Evolutionary conservation across 92 coral and sea anemone genomes (phyloP), one percentile per base, ranked within the genome.

Genomic region (Pocillopora meandrina): DNA sequence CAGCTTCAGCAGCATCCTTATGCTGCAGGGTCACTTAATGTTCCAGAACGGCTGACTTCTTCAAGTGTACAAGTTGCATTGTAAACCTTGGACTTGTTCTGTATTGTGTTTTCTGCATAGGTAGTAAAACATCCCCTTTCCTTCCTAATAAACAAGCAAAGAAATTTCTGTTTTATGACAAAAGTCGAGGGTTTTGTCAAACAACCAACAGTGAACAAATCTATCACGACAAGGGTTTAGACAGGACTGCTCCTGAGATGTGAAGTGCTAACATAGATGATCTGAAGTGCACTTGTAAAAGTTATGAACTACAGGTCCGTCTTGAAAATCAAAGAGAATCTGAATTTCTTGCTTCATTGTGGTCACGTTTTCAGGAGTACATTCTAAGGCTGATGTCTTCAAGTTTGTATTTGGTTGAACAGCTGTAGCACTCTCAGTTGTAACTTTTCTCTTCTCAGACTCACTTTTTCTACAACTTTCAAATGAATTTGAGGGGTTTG

Each of bases 101-200:
- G 85, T 79, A 49, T 86, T 79, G 72, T 79, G 85, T 23, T 79
- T 86, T 78, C 69, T 86, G 84, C 89, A 85, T 55, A 79, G 56
- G 23, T 14, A 86, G 62, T 64, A 78, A 58, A 78, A 79, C 89
- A 86, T 86, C 35, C 89, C 89, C 21, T 20, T 78, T 56, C 79
- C 85, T 70, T 86, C 89, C 59, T 86, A 61, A 71, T 86, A 86
- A 36, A 86, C 89, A 10, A 86, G 62, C 89, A 85, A 86, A 86
- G 81, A 64, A 23, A 79, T 55, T 42, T 79, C 89, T 18, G 80
- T 86, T 35, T 69, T 86, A 31, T 12, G n/a, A 72, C 85, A 86
- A 80, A 71, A 52, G 47, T 70, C 64, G 17, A 86, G 74, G 52
- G 33, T 60, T 67, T 86, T 86, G 85, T 79, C 85, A 31, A 65